Percentiles rank a stretch among this genome's conserved stretches.
Evolutionary conservation across 2,888 invertebrate species (phyloP).

Genomic region (Ganaspis brasiliensis): DNA sequence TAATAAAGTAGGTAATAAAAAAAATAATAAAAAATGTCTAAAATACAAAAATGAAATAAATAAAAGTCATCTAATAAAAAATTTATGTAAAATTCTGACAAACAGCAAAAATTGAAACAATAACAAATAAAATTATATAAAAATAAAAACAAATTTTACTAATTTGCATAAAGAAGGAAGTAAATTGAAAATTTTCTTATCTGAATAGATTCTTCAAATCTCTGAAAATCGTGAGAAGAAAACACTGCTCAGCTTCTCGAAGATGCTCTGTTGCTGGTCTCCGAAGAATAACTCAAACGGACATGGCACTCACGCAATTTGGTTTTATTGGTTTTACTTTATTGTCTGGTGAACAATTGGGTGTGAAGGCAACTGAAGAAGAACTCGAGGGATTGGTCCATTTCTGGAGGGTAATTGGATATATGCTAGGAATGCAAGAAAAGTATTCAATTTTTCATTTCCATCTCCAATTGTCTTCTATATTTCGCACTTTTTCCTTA

Average conservation of each 20-base stretch:
- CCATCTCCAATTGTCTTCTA: too few relatives aligned
- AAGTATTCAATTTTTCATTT: conserved; percentile 80
- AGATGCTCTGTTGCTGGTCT: conserved; percentile 80
- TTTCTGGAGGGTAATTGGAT: conserved; percentile 92
- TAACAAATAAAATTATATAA: not conserved
- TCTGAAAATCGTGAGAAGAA: conserved; percentile 84
- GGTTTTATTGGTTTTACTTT: conserved; percentile 91
- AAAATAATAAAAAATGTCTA: too few relatives aligned
- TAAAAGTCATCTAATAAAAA: too few relatives aligned
- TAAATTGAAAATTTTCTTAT: conserved; percentile 32
- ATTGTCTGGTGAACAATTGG: conserved; percentile 85
- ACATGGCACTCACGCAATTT: conserved; percentile 93
- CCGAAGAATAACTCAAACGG: conserved; percentile 88
- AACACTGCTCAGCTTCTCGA: conserved; percentile 85
- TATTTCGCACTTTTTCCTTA: not conserved
- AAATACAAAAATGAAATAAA: too few relatives aligned
- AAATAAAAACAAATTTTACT: not conserved
- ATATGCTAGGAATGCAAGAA: conserved; percentile 91
- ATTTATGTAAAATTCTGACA: too few relatives aligned
- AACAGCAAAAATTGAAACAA: not conserved
- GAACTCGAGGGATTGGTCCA: conserved; percentile 90
- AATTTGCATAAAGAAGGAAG: not conserved
- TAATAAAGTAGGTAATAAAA: too few relatives aligned
- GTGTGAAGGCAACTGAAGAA: conserved; percentile 84
- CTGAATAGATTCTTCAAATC: conserved; percentile 86